Evolutionary conservation across 2,888 invertebrate genomes (phyloP).

Genomic region (Yponomeuta sedellus): DNA sequence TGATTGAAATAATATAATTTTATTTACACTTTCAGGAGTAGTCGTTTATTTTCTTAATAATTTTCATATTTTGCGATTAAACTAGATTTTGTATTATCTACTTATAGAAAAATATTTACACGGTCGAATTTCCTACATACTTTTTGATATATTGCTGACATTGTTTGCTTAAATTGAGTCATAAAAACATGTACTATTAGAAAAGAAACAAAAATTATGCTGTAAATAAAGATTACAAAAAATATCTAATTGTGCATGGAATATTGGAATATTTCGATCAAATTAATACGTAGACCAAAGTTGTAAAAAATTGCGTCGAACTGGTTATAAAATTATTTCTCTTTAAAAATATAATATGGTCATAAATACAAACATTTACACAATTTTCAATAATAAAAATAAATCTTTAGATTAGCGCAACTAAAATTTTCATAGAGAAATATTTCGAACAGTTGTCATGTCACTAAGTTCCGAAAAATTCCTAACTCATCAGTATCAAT

Average conservation of each 20-base stretch:
- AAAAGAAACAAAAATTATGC: constrained; percentile 8
- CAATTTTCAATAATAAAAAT: neutral
- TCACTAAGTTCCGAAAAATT: too few species aligned
- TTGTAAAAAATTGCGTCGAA: neutral
- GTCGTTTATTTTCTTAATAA: constrained; percentile 51
- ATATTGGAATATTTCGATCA: constrained; percentile 24
- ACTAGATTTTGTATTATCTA: constrained; percentile 8
- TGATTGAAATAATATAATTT: constrained; percentile 71
- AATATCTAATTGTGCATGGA: constrained; percentile 9
- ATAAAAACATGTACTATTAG: constrained; percentile 10
- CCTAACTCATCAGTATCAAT: too few species aligned
- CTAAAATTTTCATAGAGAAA: neutral
- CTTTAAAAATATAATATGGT: too few species aligned
- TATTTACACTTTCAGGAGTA: constrained; percentile 67
- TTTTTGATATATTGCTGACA: constrained; percentile 6
- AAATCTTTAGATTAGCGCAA: neutral
- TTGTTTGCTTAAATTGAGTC: constrained; percentile 3
- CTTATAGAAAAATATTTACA: constrained; percentile 9
- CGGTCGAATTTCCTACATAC: constrained; percentile 4
- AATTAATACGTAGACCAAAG: neutral
- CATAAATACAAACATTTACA: too few species aligned
- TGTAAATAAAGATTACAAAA: constrained; percentile 1
- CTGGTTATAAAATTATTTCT: neutral
- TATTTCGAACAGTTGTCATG: too few species aligned
- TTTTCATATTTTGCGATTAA: constrained; percentile 32